Conservation (phyloP, 2,113 vertebrate genomes). For the Myocastor coypus region DNA sequence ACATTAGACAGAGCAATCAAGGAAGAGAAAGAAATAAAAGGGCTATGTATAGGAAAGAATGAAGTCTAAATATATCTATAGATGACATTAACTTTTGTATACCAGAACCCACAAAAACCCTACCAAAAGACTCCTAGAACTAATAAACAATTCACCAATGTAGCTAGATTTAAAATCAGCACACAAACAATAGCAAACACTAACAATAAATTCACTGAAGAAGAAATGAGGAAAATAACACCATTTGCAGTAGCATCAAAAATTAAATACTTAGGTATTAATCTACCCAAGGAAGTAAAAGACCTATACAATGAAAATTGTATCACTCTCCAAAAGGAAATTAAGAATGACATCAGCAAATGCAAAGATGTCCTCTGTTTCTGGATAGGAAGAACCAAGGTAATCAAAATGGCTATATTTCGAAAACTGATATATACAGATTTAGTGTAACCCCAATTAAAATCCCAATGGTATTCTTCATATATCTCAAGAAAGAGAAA, state of each 20-base stretch:
- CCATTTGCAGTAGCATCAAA: not conserved
- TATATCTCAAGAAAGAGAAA: not conserved
- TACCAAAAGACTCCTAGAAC: not conserved
- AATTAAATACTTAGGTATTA: not conserved
- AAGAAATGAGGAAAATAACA: not conserved
- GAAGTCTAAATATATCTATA: not conserved
- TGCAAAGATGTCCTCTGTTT: not conserved
- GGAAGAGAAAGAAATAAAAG: not conserved
- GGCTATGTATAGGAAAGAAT: not conserved
- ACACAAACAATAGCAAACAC: not conserved
- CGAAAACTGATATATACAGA: not conserved
- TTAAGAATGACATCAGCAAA: not conserved
- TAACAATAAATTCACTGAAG: not conserved
- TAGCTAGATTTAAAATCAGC: not conserved
- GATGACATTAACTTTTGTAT: not conserved
- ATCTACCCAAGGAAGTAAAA: not conserved
- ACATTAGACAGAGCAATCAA: not conserved
- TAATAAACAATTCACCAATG: not conserved
- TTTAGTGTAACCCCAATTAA: not conserved
- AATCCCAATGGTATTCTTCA: not conserved
- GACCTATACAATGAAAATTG: not conserved
- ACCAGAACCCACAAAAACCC: not conserved
- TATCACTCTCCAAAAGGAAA: not conserved
- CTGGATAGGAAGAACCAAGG: not conserved
- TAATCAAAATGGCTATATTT: not conserved